Conservation (phyloP, 2,797 vertebrate genomes). For the Miichthys miiuy region DNA sequence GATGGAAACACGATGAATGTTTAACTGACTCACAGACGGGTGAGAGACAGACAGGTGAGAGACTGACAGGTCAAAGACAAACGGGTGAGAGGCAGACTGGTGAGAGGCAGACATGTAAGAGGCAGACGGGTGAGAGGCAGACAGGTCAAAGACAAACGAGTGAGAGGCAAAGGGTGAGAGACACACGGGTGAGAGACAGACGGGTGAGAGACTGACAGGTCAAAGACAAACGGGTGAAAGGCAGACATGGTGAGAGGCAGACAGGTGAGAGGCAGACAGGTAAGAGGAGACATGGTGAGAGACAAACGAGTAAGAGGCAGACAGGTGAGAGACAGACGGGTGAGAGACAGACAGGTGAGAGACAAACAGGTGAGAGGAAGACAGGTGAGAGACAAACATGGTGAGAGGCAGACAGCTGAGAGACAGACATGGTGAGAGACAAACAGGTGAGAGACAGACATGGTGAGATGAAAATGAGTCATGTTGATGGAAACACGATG, state of each 20-base stretch:
- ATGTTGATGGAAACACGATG: too few relatives aligned
- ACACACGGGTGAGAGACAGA: background rate
- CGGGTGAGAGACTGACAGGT: too few relatives aligned
- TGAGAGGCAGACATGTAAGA: background rate
- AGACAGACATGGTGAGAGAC: background rate
- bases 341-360: conserved; percentile 16
- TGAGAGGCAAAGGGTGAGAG: too few relatives aligned
- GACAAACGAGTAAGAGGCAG: too few relatives aligned
- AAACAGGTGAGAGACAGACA: too few relatives aligned
- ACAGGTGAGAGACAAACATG: background rate
- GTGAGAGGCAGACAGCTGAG: too few relatives aligned
- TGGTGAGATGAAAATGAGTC: too few relatives aligned
- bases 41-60: conserved; percentile 19
- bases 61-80: too few relatives aligned
- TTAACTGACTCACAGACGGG: too few relatives aligned
- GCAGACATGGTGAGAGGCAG: background rate
- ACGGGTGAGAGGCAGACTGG: background rate
- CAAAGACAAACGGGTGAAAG: background rate
- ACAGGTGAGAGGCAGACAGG: conserved; percentile 12
- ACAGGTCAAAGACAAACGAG: conserved; percentile 11
- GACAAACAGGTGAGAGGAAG: background rate
- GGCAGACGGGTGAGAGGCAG: background rate
- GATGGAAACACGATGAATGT: too few relatives aligned
- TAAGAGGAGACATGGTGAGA: too few relatives aligned
- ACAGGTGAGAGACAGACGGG: background rate